phyloP scores from a whole-genome alignment of 2,888 invertebrate genomes.

The Pterostichus niger region DNA sequence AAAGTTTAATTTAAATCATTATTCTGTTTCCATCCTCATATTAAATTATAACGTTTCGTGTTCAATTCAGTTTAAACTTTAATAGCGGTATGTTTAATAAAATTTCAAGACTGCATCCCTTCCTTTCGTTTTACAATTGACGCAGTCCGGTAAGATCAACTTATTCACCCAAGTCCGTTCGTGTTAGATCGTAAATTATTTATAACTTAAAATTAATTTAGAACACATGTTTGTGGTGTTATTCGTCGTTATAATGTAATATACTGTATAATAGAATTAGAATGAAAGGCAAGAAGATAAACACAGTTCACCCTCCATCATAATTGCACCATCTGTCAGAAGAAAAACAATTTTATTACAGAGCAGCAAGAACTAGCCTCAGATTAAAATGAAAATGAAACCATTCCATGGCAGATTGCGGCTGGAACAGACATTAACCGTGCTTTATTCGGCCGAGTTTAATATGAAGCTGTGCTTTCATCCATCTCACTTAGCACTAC shows the following conservation, averaged over 20 bases:
- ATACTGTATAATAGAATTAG: neutral
- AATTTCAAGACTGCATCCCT: too few relatives aligned
- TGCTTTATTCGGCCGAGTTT: slow-evolving; percentile 76
- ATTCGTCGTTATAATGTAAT: neutral
- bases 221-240: too few relatives aligned
- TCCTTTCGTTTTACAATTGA: too few relatives aligned
- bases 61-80: too few relatives aligned
- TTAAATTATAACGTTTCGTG: too few relatives aligned
- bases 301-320: neutral
- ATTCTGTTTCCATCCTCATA: too few relatives aligned
- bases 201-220: too few relatives aligned
- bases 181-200: too few relatives aligned
- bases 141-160: too few relatives aligned
- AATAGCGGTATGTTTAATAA: too few relatives aligned
- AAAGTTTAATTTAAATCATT: too few relatives aligned
- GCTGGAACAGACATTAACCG: slow-evolving; percentile 71
- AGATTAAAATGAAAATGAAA: slow-evolving; percentile 56
- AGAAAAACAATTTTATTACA: slow-evolving; percentile 11
- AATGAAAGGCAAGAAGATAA: neutral
- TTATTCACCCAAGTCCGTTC: too few relatives aligned
- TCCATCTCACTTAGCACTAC: slow-evolving; percentile 75
- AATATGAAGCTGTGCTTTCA: slow-evolving; percentile 75
- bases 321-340: neutral
- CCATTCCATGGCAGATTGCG: slow-evolving; percentile 28
- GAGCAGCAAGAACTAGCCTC: neutral